Evolutionary conservation across 2,797 vertebrate species (phyloP).

Genomic region (Sebastes aleutianus): DNA sequence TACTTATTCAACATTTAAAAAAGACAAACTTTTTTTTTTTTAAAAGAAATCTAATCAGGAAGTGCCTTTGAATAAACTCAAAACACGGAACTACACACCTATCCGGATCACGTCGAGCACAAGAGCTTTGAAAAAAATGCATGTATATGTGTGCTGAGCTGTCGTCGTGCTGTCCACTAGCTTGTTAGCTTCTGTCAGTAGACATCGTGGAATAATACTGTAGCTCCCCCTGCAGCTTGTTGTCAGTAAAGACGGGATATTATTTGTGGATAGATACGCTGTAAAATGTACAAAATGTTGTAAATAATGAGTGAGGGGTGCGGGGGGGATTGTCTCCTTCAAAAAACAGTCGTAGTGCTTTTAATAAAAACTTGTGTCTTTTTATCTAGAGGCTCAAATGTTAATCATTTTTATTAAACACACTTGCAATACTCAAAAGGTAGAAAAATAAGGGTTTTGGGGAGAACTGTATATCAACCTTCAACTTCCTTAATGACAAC

Average conservation of each 20-base stretch:
- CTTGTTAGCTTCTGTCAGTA: neutral
- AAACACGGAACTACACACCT: neutral
- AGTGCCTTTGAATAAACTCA: slow-evolving; percentile 43
- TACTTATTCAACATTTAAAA: neutral
- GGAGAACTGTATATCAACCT: neutral
- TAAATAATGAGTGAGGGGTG: slow-evolving; percentile 45
- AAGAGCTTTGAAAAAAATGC: slow-evolving; percentile 10
- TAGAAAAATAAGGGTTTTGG: neutral
- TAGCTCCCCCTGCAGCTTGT: slow-evolving; percentile 41
- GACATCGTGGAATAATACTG: neutral
- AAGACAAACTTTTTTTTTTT: too few species aligned
- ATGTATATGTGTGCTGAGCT: neutral
- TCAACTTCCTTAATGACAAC: neutral
- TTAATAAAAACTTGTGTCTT: slow-evolving; percentile 61
- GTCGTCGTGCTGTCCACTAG: neutral
- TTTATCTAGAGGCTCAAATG: slow-evolving; percentile 5
- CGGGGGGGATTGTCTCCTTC: neutral
- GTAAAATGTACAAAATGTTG: slow-evolving; percentile 50
- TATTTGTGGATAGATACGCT: slow-evolving; percentile 27
- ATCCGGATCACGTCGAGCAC: neutral
- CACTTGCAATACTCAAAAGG: neutral
- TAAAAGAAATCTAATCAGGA: neutral
- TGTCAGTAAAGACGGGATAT: neutral
- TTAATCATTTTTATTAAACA: slow-evolving; percentile 19
- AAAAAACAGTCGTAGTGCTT: slow-evolving; percentile 32